Base-by-base conservation (phyloP, 92 coral and sea anemone species). In the Ricordea florida region DNA sequence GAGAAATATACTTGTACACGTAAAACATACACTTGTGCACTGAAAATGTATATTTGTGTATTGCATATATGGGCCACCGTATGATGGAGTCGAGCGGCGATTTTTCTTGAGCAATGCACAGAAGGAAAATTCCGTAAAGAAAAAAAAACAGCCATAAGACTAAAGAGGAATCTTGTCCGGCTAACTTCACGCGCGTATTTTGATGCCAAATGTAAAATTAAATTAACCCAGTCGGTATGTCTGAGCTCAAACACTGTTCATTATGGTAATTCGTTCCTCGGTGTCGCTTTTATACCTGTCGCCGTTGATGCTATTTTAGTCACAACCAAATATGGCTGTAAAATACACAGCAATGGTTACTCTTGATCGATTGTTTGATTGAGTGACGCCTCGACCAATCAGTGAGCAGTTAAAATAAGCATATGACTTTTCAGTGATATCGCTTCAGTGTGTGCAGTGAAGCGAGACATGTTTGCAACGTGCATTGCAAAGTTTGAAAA, bases 291-390 rank as follows among this genome's bases (percentile, higher is more conserved):
- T 60, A 73, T 73, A 73, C 60, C 20, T 21, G 10, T 5, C 59
- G 34, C 82, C 32, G 66, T 2, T 62, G 91, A 53, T 89, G 51
- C 99, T 96, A 96, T 96, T 96, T 96, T 96, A 18, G 96, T 73
- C 81, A 57, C 83, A 63, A 21, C 99, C 99, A 88, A 27, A 92
- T 92, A 82, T 76, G 99, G 99, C 82, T 73, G 67, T 72, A 76
- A 89, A 86, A 96, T 93, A 77, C 81, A 40, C 57, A 51, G 85
- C 62, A 78, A 80, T 85, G 85, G 88, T 74, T 70, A 78, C 59
- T 37, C 88, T 75, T 70, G 89, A 69, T 65, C 68, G 84, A 70
- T 74, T 87, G 94, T 92, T 73, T 85, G 91, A 79, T 63, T 80
- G 65, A 89, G 85, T 91, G 90, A 58, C 56, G 70, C 47, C 18